These are phyloP conservation scores for Chloropsis hardwickii DNA, from an alignment of 2,113 vertebrate genomes.

Conservation along the genomic window DNA sequence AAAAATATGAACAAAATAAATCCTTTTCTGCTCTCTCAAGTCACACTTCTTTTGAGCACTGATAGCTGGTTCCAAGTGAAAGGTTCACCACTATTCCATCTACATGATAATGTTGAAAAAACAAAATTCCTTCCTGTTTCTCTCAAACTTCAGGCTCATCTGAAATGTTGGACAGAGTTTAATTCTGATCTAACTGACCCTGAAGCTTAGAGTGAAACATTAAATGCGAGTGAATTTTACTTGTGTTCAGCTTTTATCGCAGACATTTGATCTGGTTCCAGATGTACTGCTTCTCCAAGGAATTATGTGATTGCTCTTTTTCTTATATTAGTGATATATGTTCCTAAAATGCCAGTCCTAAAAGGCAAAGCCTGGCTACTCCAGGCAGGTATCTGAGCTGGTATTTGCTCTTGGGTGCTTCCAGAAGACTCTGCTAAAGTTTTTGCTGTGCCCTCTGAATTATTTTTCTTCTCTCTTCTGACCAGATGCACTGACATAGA, in stretches of 20 bases:
- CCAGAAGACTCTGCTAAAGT: not conserved
- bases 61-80: not conserved
- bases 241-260: not conserved
- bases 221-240: not conserved
- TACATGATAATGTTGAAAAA: not conserved
- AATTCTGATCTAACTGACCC: not conserved
- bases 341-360: not conserved
- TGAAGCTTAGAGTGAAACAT: not conserved
- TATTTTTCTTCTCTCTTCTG: not conserved
- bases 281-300: not conserved
- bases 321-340: not conserved
- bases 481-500: accelerated
- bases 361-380: not conserved
- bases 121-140: not conserved
- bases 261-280: constrained; percentile 23
- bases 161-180: not conserved
- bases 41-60: not conserved
- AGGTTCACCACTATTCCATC: not conserved
- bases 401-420: not conserved
- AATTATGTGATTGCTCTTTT: not conserved
- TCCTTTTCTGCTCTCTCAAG: not conserved
- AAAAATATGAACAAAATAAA: not conserved
- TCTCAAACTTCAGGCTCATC: not conserved
- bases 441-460: not conserved
- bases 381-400: not conserved